These are phyloP conservation scores for Sebastes flavidus DNA, from an alignment of 2,797 vertebrate genomes.

Conservation along the genomic window DNA sequence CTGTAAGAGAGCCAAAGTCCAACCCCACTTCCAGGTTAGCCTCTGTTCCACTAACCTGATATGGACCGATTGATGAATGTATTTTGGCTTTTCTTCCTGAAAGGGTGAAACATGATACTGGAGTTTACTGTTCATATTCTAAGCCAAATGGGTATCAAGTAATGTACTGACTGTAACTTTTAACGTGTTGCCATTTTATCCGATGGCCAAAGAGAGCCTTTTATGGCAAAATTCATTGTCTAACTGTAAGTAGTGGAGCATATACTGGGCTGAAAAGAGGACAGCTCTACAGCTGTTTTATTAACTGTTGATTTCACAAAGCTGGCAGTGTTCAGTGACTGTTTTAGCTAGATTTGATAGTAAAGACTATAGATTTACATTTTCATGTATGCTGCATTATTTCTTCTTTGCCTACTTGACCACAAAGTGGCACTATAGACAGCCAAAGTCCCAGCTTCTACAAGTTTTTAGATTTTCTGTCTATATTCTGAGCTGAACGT, in stretches of 20 bases:
- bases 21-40: background rate
- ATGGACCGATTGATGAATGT: background rate
- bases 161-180: background rate
- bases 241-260: background rate
- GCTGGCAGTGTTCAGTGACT: background rate
- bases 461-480: background rate
- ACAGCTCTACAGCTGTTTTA: background rate
- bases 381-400: background rate
- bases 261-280: background rate
- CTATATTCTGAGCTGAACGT: background rate
- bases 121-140: background rate
- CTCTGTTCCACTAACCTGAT: background rate
- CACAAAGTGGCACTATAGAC: conserved; percentile 39
- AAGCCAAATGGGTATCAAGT: background rate
- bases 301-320: background rate
- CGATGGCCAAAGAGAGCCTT: background rate
- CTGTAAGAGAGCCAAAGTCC: background rate
- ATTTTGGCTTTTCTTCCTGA: conserved; percentile 1
- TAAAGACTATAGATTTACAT: conserved; percentile 16
- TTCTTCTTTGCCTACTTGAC: background rate
- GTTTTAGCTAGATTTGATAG: conserved; percentile 1
- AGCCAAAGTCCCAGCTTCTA: background rate
- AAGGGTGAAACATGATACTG: conserved; percentile 5
- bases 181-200: background rate
- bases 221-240: background rate